A percentile compares a stretch with the other conserved stretches of the same genome.
Evolutionary conservation across 2,888 invertebrate species (phyloP).

Genomic region (Calliopum simillimum): DNA sequence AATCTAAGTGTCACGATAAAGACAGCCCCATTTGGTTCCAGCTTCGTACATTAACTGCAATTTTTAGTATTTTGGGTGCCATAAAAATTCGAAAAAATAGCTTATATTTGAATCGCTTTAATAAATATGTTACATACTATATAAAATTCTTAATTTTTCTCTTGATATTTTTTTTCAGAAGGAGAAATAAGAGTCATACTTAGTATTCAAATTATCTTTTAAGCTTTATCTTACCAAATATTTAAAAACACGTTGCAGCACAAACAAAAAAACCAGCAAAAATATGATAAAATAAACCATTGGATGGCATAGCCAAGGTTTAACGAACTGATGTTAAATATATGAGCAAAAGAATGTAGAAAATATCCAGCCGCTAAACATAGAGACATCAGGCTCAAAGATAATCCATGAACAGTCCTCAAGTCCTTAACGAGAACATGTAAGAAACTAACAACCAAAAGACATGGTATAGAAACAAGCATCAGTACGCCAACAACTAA

Average conservation of each 20-base stretch:
- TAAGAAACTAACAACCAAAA: conserved; percentile 58
- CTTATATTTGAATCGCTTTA: too few relatives aligned
- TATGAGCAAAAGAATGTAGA: conserved; percentile 61
- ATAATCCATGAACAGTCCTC: conserved; percentile 63
- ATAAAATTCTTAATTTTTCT: too few relatives aligned
- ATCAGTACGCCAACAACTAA: conserved; percentile 60
- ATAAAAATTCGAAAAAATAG: too few relatives aligned
- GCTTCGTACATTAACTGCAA: too few relatives aligned
- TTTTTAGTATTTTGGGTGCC: too few relatives aligned
- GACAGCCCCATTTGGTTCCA: too few relatives aligned
- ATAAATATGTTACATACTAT: too few relatives aligned
- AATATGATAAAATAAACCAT: conserved; percentile 64
- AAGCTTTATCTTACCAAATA: conserved; percentile 58
- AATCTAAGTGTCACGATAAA: too few relatives aligned
- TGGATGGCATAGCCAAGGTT: conserved; percentile 63
- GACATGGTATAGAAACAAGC: conserved; percentile 63
- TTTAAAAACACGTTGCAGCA: conserved; percentile 63
- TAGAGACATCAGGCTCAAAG: conserved; percentile 61
- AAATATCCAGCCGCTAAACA: conserved; percentile 63
- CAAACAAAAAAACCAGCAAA: conserved; percentile 62
- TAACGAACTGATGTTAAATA: conserved; percentile 55
- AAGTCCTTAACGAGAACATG: conserved; percentile 58
- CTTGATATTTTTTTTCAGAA: too few relatives aligned
- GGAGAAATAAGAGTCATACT: too few relatives aligned
- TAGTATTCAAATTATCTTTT: too few relatives aligned